Base-by-base conservation (phyloP, 2,888 invertebrate species). In the Eristalis arbustorum region DNA sequence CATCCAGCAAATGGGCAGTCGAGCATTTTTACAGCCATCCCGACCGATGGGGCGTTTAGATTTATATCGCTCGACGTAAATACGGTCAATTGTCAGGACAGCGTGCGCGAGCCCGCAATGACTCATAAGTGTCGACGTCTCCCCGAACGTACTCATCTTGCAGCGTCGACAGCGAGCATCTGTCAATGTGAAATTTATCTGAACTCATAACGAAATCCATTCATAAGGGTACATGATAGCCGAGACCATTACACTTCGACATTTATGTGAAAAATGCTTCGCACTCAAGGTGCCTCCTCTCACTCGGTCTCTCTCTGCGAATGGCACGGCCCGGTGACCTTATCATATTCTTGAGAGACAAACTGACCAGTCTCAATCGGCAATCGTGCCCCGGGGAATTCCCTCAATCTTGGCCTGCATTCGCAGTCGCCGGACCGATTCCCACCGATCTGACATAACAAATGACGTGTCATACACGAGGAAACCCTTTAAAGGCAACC, bases 311-410 rank as follows among this genome's bases (percentile, higher is more conserved):
- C 25, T 28, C 61, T 62, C n/a, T n/a, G n/a, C n/a, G n/a, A n/a
- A n/a, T n/a, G n/a, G 28, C 2, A 72, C 40, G 31, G 31, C 62
- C 40, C 40, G 4, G n/a, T 61, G 71, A 42, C 72, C 72, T 72
- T 72, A 31, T 42, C n/a, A 18, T 28, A 11, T 37, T 59, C 40
- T 37, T 34, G 40, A n/a, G 23, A n/a, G 23, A 11, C 37, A 25
- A 59, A 69, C 40, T 23, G 25, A 40, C 40, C 59, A 40, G 3
- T 69, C 40, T 61, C n/a, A 31, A 5, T 4, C n/a, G 6, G 31
- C 31, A 71, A 25, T 59, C 61, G n/a, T 25, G 11, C 69, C 59
- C 31, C 28, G 28, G 61, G 71, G 61, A 71, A 22, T 61, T 25
- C n/a, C 18, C 23, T 14, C 59, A n/a, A n/a, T 62, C 62, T n/a